Conservation (phyloP, 2,888 invertebrate genomes). For the Bombyx huttoni region DNA sequence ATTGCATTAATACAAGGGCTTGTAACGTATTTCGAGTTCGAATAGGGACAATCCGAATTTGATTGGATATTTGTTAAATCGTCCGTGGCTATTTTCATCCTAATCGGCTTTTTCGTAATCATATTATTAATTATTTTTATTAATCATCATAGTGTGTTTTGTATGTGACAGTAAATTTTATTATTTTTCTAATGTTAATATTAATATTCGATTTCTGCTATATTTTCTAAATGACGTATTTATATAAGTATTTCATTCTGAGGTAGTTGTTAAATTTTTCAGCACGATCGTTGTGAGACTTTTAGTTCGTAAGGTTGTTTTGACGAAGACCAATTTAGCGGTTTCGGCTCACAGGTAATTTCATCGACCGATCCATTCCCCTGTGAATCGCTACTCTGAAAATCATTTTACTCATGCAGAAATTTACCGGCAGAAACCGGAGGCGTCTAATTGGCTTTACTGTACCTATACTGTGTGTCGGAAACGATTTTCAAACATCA, state of each 20-base stretch:
- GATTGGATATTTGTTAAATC: constrained; percentile 1
- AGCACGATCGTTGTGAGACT: too few relatives aligned
- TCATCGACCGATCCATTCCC: background rate
- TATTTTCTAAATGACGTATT: too few relatives aligned
- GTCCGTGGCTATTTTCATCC: background rate
- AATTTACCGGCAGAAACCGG: constrained; percentile 7
- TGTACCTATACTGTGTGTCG: constrained; percentile 1
- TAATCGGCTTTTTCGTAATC: constrained; percentile 9
- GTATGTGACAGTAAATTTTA: background rate
- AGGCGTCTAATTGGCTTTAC: constrained; percentile 15
- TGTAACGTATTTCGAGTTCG: background rate
- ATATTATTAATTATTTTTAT: constrained; percentile 6
- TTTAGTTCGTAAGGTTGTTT: too few relatives aligned
- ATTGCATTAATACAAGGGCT: background rate
- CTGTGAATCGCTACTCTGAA: constrained; percentile 6
- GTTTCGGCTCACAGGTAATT: background rate
- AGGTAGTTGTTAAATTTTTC: too few relatives aligned
- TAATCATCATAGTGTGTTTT: background rate
- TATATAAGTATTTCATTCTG: too few relatives aligned
- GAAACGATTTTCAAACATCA: constrained; percentile 7
- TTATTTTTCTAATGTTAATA: background rate
- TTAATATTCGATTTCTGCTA: too few relatives aligned
- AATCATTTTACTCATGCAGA: constrained; percentile 14
- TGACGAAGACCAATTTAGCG: too few relatives aligned
- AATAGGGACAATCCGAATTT: background rate